These are phyloP conservation scores for Umimayanthus kanabou DNA, from an alignment of 92 coral and sea anemone species.

Conservation along the genomic window DNA sequence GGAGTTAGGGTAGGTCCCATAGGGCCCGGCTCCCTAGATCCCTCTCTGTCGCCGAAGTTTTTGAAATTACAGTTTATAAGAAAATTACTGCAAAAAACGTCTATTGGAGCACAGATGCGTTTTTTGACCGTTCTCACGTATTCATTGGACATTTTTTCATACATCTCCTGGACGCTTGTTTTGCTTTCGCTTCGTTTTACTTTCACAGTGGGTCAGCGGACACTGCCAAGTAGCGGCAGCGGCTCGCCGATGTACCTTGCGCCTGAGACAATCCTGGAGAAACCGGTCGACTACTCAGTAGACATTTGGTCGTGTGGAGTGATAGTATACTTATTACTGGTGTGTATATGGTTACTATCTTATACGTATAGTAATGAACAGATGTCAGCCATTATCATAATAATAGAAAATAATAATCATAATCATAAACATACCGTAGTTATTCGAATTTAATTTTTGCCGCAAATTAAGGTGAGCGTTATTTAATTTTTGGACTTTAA, in stretches of 20 bases:
- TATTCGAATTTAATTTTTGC: too few relatives aligned
- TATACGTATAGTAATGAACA: background rate
- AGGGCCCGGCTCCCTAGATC: too few relatives aligned
- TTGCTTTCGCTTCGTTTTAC: background rate
- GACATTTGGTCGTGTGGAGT: constrained; percentile 98
- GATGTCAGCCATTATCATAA: background rate
- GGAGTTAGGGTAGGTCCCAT: too few relatives aligned
- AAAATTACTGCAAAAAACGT: too few relatives aligned
- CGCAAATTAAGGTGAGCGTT: too few relatives aligned
- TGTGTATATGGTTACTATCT: constrained; percentile 15
- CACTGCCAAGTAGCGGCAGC: constrained; percentile 74
- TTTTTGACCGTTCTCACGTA: too few relatives aligned
- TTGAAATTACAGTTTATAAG: too few relatives aligned
- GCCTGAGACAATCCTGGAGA: constrained; percentile 86
- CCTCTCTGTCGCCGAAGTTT: too few relatives aligned
- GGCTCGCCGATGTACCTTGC: constrained; percentile 97
- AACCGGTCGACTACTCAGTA: constrained; percentile 69
- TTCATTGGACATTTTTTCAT: too few relatives aligned
- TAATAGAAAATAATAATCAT: background rate
- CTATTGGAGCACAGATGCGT: too few relatives aligned
- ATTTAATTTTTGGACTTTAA: too few relatives aligned
- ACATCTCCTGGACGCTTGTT: background rate
- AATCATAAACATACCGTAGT: too few relatives aligned
- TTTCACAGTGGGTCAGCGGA: constrained; percentile 50
- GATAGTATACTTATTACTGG: constrained; percentile 81